phyloP scores from a whole-genome alignment of 1,140 invertebrate species.

The Nymphalis io region DNA sequence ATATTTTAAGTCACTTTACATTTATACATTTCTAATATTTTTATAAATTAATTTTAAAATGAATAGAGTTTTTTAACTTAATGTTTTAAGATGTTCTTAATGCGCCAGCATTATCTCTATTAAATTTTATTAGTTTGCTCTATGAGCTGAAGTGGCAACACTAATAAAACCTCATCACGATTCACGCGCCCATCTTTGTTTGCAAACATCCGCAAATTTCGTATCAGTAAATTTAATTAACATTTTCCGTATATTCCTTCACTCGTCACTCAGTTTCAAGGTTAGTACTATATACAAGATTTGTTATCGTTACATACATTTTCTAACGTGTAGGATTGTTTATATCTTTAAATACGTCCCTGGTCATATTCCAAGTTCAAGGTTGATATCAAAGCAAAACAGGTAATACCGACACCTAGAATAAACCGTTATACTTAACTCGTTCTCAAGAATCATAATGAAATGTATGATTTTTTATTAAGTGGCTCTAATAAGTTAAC shows the following conservation, averaged over 20 bases:
- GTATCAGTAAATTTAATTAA: slow-evolving; percentile 7
- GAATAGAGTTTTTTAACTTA: too few species aligned
- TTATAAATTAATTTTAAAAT: too few species aligned
- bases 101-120: too few species aligned
- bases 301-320: neutral
- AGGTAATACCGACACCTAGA: slow-evolving; percentile 21
- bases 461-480: neutral
- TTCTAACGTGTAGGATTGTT: neutral
- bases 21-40: too few species aligned
- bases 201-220: slow-evolving; percentile 24
- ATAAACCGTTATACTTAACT: slow-evolving; percentile 37
- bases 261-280: slow-evolving; percentile 4
- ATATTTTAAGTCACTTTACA: too few species aligned
- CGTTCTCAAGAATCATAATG: slow-evolving; percentile 12
- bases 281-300: neutral
- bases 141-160: too few species aligned
- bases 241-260: neutral
- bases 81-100: too few species aligned
- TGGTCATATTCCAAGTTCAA: slow-evolving; percentile 46
- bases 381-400: slow-evolving; percentile 37
- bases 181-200: slow-evolving; percentile 24
- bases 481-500: neutral
- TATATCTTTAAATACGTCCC: slow-evolving; percentile 11
- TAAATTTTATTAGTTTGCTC: too few species aligned
- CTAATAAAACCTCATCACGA: slow-evolving; percentile 7